These are phyloP conservation scores for Tanaodytes sp. DNA, from an alignment of 2,888 invertebrate genomes.

Conservation along the genomic window DNA sequence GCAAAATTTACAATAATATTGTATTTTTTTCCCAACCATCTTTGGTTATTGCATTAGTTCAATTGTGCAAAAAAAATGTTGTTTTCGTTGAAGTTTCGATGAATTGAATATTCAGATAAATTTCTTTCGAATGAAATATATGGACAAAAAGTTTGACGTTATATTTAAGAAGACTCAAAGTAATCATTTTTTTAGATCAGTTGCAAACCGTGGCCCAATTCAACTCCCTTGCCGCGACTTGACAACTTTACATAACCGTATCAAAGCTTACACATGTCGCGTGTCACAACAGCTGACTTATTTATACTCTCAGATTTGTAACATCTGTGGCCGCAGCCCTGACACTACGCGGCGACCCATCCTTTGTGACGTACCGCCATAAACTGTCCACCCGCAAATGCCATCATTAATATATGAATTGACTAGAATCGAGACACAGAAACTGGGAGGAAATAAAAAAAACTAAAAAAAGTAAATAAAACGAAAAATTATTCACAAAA, in stretches of 20 bases:
- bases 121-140: too few species aligned
- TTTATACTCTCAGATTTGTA: conserved; percentile 38
- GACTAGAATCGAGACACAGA: neutral
- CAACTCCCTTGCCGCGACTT: conserved; percentile 18
- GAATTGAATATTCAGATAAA: too few species aligned
- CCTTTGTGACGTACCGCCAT: conserved; percentile 4
- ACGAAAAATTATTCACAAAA: neutral
- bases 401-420: conserved; percentile 18
- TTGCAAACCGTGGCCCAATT: conserved; percentile 2
- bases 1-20: too few species aligned
- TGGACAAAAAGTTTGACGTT: too few species aligned
- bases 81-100: too few species aligned
- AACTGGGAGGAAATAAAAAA: conserved; percentile 7
- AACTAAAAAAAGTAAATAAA: neutral
- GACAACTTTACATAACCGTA: conserved; percentile 39
- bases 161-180: too few species aligned
- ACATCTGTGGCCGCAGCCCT: conserved; percentile 25
- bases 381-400: conserved; percentile 14
- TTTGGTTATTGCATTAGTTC: too few species aligned
- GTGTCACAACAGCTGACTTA: conserved; percentile 39
- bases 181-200: too few species aligned
- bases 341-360: conserved; percentile 5
- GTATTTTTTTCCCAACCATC: too few species aligned
- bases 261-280: conserved; percentile 43
- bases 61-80: too few species aligned